Percentiles rank a stretch among this genome's conserved stretches.
phyloP scores from a whole-genome alignment of 2,113 vertebrate species.

The Oryzias melastigma region DNA sequence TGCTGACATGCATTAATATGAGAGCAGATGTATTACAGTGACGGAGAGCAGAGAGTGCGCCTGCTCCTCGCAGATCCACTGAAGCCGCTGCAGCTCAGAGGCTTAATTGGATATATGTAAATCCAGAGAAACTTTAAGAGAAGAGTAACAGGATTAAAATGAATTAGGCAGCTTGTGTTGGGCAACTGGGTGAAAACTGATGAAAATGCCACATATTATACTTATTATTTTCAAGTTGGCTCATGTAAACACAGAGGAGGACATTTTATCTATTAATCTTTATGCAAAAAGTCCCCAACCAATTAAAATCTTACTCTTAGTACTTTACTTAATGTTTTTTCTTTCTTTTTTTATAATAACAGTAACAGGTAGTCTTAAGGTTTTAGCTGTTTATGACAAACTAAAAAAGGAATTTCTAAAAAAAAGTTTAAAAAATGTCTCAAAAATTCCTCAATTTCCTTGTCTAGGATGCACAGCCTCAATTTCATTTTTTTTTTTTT shows the following conservation, averaged over 20 bases:
- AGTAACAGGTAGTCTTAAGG: no score
- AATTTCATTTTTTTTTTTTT: no score
- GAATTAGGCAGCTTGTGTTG: constrained; percentile 41
- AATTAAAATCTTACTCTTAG: constrained; percentile 3
- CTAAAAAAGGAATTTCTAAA: no score
- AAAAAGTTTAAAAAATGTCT: no score
- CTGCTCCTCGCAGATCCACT: constrained; percentile 38
- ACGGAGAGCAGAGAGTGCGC: constrained; percentile 23
- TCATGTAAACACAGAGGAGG: constrained; percentile 8
- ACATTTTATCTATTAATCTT: constrained; percentile 41
- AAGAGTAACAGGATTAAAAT: constrained; percentile 59
- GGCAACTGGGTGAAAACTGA: constrained; percentile 6
- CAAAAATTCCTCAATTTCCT: no score
- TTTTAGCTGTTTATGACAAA: no score
- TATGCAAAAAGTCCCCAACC: constrained; percentile 36
- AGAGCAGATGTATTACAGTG: constrained; percentile 47
- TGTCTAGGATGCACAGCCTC: no score
- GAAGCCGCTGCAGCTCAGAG: constrained; percentile 45
- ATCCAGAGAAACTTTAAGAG: constrained; percentile 56
- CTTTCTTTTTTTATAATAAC: no score
- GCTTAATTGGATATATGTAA: constrained; percentile 74
- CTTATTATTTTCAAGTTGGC: constrained; percentile 5
- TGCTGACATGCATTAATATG: constrained; percentile 22
- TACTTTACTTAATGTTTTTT: not conserved
- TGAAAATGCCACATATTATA: no score